phyloP scores from a whole-genome alignment of 2,888 invertebrate species.

The Diarsia rubi region DNA sequence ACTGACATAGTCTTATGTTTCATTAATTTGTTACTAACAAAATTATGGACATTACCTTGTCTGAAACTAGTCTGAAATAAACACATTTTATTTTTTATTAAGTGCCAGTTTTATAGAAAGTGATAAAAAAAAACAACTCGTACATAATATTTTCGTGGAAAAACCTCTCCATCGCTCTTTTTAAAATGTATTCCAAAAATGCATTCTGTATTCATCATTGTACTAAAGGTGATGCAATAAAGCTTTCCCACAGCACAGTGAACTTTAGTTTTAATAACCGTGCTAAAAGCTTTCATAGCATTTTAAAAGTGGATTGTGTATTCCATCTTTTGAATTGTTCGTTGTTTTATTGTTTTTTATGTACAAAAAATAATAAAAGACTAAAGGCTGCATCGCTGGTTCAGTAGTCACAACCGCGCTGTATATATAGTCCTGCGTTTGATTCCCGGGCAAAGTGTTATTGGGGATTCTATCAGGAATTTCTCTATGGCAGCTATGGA shows the following conservation, averaged over 20 bases:
- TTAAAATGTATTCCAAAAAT: background rate
- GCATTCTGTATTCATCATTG: background rate
- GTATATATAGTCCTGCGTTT: too few species aligned
- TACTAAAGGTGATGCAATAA: background rate
- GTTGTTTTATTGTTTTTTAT: background rate
- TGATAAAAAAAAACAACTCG: background rate
- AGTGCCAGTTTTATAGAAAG: background rate
- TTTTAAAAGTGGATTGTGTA: background rate
- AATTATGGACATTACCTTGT: too few species aligned
- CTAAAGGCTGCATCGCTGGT: too few species aligned
- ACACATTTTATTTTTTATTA: too few species aligned
- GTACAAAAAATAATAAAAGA: background rate
- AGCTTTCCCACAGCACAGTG: background rate
- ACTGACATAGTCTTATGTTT: too few species aligned
- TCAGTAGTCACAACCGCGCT: too few species aligned
- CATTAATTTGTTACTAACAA: too few species aligned
- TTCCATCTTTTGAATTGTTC: background rate
- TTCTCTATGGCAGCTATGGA: too few species aligned
- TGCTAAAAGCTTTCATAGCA: background rate
- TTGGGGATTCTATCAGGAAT: too few species aligned
- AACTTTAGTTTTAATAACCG: conserved; percentile 6
- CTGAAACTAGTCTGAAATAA: too few species aligned
- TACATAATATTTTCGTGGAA: background rate
- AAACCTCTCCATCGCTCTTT: background rate
- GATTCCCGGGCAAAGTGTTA: too few species aligned